Evolutionary conservation across 1,140 invertebrate genomes (phyloP), one percentile per base, ranked within the genome.

Genomic region (Nasonia giraulti): DNA sequence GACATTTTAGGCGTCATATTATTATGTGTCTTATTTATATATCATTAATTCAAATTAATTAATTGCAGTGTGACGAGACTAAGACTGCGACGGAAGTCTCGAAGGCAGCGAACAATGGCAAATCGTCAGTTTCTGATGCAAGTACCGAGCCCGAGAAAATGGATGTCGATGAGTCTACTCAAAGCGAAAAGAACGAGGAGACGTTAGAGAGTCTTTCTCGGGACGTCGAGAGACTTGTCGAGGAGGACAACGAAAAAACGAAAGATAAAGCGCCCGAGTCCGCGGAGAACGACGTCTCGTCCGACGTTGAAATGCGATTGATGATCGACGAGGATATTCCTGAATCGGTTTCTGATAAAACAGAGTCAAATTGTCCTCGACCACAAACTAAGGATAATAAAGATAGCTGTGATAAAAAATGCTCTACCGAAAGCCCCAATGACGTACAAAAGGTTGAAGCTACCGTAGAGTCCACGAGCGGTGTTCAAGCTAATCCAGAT

Each of bases 331-430:
- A 86, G 6, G 83, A 80, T 7, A 50, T 76, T 23, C 14, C 71
- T 14, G 83, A 85, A 10, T 71, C 76, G 23, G 40, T 14, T 14
- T 10, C 14, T 8, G 75, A 77, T 23, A 40, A 69, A 50, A 20
- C 4, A 50, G 27, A 82, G 17, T 23, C 47, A 23, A 78, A 83
- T 10, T n/a, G 12, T 66, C 14, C 8, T 69, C 62, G 66, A 47
- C 23, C 12, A 2, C 40, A 80, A 76, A 85, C 62, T 27, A 71
- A 71, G 17, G 75, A 81, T 82, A 85, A 82, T 73, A 75, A 69
- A 17, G 79, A 81, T 33, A 80, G 62, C 75, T 86, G 85, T 83
- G 85, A 86, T 76, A 8, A 82, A 82, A 74, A 55, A 68, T 73
- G n/a, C 55, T 55, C 66, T 17, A 66, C 6, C 4, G 79, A 68